These are phyloP conservation scores for Euglossa dilemma DNA, from an alignment of 1,140 invertebrate species.

Conservation along the genomic window DNA sequence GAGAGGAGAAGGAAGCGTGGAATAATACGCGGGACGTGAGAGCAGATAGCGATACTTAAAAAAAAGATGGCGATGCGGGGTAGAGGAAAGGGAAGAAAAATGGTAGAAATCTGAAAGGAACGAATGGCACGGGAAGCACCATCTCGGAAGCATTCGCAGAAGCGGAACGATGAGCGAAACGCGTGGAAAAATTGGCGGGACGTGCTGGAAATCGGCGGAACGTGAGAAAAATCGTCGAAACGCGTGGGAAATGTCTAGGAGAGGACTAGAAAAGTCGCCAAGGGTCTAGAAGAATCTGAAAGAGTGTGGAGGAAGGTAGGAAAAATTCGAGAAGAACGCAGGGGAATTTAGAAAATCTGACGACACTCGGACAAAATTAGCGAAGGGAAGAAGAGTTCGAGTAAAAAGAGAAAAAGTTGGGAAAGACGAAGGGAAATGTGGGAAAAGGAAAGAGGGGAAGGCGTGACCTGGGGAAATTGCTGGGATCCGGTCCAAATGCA, in stretches of 20 bases:
- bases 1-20: no score
- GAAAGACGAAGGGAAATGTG: background rate
- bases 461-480: slow-evolving; percentile 34
- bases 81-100: background rate
- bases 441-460: background rate
- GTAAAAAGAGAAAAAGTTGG: background rate
- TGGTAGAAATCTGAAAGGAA: background rate
- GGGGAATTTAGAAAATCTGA: no score
- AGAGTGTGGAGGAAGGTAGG: no score
- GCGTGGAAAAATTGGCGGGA: background rate
- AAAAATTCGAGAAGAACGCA: no score
- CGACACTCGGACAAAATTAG: no score
- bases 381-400: no score
- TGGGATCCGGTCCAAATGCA: slow-evolving; percentile 47
- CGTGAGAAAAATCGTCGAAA: background rate
- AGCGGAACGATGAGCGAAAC: background rate
- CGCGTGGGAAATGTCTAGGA: no score
- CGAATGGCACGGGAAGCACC: background rate
- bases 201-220: background rate
- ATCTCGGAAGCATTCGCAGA: background rate
- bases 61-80: no score
- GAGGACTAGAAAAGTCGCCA: background rate
- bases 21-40: background rate
- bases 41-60: background rate
- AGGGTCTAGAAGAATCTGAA: background rate